Evolutionary conservation across 2,888 invertebrate species (phyloP), one percentile per base, ranked within the genome.

Genomic region (Ophioninae sp.): DNA sequence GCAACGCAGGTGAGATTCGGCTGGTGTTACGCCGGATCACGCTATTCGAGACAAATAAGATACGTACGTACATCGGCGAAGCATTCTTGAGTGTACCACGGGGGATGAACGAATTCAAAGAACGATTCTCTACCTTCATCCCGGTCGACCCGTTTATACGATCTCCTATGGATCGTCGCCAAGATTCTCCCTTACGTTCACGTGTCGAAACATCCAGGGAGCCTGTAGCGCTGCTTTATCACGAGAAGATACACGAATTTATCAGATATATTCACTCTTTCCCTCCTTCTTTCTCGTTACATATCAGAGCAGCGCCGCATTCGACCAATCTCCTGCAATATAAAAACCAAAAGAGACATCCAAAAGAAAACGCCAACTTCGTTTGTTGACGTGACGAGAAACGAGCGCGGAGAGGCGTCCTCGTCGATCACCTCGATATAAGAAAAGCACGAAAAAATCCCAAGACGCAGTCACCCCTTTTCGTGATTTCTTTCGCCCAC

Each of bases 111-210:
- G 39, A 76, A 72, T 37, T 56, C 73, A 37, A 67, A n/a, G 44
- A 30, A 67, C 50, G 20, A 65, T 67, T 23, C 62, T 67, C 30
- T 72, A 61, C 77, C 70, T 75, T 59, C 64, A 77, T 75, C 73
- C 74, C 61, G 68, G 69, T 59, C 67, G 57, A 68, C 59, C 73
- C 70, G 44, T 76, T 41, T 68, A 64, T 62, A 21, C 50, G n/a
- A 21, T 6, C 21, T 62, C 69, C 74, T 82, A 83, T 91, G 91
- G 91, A 90, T 86, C 87, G 67, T 78, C 84, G 91, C 91, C 91
- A 91, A 91, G 86, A 88, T 74, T 87, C 89, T 90, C 89, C 88
- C 89, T 91, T 90, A 89, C 88, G 87, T 89, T 88, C 87, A 21
- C 88, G 86, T 87, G 86, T 87, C 90, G 39, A 84, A 85, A 77